phyloP scores from a whole-genome alignment of 2,888 invertebrate species.

The Aricia artaxerxes region DNA sequence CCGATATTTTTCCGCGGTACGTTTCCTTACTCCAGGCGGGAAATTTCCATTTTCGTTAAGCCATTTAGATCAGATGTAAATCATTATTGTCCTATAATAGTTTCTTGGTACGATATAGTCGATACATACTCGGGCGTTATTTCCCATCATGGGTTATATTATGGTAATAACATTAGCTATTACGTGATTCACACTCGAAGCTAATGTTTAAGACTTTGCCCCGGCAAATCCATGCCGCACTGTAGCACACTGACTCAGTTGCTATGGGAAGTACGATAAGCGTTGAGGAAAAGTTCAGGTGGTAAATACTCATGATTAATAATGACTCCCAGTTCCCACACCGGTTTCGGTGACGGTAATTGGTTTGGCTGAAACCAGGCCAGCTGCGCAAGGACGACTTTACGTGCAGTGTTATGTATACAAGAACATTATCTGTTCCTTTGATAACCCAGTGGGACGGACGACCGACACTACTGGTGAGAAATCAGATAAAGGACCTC shows the following conservation, averaged over 20 bases:
- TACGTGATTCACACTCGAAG: neutral
- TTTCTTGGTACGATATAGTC: conserved; percentile 19
- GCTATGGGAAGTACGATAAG: neutral
- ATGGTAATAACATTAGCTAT: conserved; percentile 10
- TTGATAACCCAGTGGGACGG: neutral
- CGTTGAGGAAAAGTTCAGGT: neutral
- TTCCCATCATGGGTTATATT: conserved; percentile 24
- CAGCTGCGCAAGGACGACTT: neutral
- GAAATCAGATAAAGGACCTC: too few species aligned
- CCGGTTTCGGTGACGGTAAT: too few species aligned
- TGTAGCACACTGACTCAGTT: conserved; percentile 5
- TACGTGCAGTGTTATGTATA: neutral
- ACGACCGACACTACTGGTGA: neutral
- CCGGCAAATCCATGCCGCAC: neutral
- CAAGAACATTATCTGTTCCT: neutral
- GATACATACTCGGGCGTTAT: conserved; percentile 14
- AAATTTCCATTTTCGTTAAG: conserved; percentile 24
- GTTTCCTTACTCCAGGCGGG: conserved; percentile 3
- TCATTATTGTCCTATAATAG: conserved; percentile 15
- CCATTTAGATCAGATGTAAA: neutral
- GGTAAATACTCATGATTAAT: neutral
- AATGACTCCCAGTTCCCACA: too few species aligned
- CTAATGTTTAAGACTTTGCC: neutral
- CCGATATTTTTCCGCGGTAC: neutral
- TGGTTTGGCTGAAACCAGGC: too few species aligned